These are phyloP conservation scores for Drosophila repleta DNA, from an alignment of 1,140 invertebrate species.

Conservation along the genomic window DNA sequence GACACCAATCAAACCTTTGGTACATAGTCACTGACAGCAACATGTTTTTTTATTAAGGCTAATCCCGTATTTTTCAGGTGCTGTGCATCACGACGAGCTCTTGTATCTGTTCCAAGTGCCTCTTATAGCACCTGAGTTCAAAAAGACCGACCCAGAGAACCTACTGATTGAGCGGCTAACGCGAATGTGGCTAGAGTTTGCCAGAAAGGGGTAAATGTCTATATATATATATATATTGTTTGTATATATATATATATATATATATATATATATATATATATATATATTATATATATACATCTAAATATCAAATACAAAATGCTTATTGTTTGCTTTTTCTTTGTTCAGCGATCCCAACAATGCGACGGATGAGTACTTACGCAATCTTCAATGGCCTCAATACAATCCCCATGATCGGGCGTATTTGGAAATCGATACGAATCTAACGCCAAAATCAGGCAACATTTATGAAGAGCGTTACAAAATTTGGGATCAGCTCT, in stretches of 20 bases:
- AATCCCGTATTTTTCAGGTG: constrained; percentile 78
- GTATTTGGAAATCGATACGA: constrained; percentile 85
- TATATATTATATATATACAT: no score
- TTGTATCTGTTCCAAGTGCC: constrained; percentile 86
- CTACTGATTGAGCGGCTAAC: constrained; percentile 84
- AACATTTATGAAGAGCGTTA: constrained; percentile 85
- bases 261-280: no score
- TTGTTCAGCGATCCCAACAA: constrained; percentile 64
- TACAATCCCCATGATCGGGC: constrained; percentile 82
- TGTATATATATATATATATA: no score
- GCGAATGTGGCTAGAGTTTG: constrained; percentile 85
- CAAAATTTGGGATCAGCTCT: constrained; percentile 85
- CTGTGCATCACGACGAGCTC: constrained; percentile 87
- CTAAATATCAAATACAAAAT: no score
- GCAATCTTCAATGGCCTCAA: constrained; percentile 84
- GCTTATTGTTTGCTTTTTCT: not conserved
- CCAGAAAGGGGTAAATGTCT: constrained; percentile 83
- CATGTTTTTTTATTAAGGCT: not conserved
- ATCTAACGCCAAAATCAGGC: constrained; percentile 83
- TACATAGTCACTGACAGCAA: constrained; percentile 38
- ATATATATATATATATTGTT: no score
- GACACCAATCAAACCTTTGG: constrained; percentile 83
- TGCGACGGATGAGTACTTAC: constrained; percentile 49
- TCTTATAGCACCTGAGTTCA: constrained; percentile 79
- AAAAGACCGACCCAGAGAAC: constrained; percentile 84